These are phyloP conservation scores for Lordiphosa fenestrarum DNA, from an alignment of 2,888 invertebrate genomes.

Conservation along the genomic window DNA sequence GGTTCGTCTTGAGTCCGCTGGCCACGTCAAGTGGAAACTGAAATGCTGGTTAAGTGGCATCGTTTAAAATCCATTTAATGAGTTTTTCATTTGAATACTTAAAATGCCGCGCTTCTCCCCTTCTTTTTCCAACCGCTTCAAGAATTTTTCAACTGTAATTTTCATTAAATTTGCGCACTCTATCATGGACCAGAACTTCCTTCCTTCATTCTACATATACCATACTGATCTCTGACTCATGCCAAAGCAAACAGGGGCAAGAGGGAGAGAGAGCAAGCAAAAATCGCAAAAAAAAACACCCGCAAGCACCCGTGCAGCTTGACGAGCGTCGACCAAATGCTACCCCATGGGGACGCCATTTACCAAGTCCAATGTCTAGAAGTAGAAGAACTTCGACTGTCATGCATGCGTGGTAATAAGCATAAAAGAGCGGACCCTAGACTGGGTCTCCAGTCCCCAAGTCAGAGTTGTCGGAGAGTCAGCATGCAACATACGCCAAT, in stretches of 20 bases:
- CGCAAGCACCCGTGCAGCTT: constrained; percentile 45
- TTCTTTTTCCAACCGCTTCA: background rate
- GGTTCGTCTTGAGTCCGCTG: too few species aligned
- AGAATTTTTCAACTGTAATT: constrained; percentile 5
- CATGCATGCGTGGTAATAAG: constrained; percentile 74
- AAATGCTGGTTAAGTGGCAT: too few species aligned
- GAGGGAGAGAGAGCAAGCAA: background rate
- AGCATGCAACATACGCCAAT: constrained; percentile 65
- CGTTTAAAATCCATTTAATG: too few species aligned
- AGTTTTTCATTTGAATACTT: background rate
- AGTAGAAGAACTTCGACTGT: constrained; percentile 32
- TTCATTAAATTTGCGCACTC: constrained; percentile 10
- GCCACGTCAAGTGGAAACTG: too few species aligned
- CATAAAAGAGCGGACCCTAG: constrained; percentile 51
- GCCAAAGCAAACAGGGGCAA: constrained; percentile 3
- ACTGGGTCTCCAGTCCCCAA: constrained; percentile 13
- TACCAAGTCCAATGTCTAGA: constrained; percentile 36
- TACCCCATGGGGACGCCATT: constrained; percentile 54
- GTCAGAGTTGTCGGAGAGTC: constrained; percentile 23
- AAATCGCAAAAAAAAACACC: constrained; percentile 24
- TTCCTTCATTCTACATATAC: constrained; percentile 2
- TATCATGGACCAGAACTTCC: background rate
- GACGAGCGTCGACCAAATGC: constrained; percentile 45
- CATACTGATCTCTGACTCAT: constrained; percentile 29
- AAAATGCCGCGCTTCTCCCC: background rate